Evolutionary conservation across 2,797 vertebrate genomes (phyloP).

Genomic region (Xerus rutilus): DNA sequence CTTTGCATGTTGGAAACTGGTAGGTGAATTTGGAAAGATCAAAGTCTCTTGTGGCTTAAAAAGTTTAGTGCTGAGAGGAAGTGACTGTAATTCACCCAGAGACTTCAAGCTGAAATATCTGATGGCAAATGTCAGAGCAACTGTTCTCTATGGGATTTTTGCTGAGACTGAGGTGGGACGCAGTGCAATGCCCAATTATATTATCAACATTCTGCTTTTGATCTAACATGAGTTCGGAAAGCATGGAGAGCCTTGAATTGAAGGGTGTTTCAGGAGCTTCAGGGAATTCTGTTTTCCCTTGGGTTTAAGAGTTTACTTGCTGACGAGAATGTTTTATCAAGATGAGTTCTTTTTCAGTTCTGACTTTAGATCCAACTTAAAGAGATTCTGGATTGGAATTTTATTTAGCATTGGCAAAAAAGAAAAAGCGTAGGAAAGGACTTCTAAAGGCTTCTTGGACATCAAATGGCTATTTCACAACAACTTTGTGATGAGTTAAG

Average conservation of each 20-base stretch:
- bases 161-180: not conserved
- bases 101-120: conserved; percentile 17
- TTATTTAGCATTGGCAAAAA: conserved; percentile 75
- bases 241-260: not conserved
- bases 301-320: conserved; percentile 73
- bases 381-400: conserved; percentile 65
- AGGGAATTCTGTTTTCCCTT: conserved; percentile 66
- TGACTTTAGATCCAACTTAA: conserved; percentile 66
- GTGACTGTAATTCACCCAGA: conserved; percentile 22
- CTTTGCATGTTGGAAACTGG: conserved; percentile 13
- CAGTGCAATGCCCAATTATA: conserved; percentile 2
- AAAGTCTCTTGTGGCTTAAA: conserved; percentile 54
- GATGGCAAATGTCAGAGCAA: not conserved
- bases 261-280: conserved; percentile 73
- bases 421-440: conserved; percentile 67
- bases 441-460: conserved; percentile 80
- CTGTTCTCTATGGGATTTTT: conserved; percentile 3
- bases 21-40: conserved; percentile 67
- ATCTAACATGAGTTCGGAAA: conserved; percentile 47
- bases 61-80: conserved; percentile 13
- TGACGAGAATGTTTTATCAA: conserved; percentile 80
- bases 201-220: conserved; percentile 66
- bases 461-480: conserved; percentile 83
- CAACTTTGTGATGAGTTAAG: conserved; percentile 83
- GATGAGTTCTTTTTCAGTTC: conserved; percentile 68